phyloP scores from a whole-genome alignment of 2,797 vertebrate genomes.

The Lindbergichthys nudifrons region DNA sequence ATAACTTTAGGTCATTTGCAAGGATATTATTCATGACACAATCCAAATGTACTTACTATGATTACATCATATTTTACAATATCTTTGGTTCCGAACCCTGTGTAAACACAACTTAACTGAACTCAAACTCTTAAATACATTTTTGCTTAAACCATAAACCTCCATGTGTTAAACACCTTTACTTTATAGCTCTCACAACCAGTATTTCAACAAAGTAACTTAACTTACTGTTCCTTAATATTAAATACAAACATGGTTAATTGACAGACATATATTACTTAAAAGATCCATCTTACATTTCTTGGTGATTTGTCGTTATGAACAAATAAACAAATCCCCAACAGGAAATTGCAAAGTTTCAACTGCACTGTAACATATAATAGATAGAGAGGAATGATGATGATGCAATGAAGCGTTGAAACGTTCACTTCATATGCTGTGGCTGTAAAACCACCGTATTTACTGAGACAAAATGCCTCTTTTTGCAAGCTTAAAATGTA shows the following conservation, averaged over 20 bases:
- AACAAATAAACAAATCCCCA: constrained; percentile 41
- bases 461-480: constrained; percentile 24
- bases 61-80: constrained; percentile 13
- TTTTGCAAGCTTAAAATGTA: constrained; percentile 18
- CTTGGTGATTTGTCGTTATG: constrained; percentile 4
- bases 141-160: constrained; percentile 17
- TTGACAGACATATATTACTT: constrained; percentile 15
- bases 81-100: constrained; percentile 57
- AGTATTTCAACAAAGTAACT: constrained; percentile 26
- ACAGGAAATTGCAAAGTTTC: constrained; percentile 15
- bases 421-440: constrained; percentile 11
- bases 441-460: neutral
- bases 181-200: constrained; percentile 4
- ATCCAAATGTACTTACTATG: constrained; percentile 12
- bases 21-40: constrained; percentile 15
- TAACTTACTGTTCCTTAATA: constrained; percentile 1
- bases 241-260: constrained; percentile 30
- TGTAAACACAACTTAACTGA: constrained; percentile 23
- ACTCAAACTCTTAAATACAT: constrained; percentile 8
- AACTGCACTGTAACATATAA: constrained; percentile 38
- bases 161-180: neutral
- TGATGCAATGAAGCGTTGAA: constrained; percentile 16
- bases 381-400: constrained; percentile 16
- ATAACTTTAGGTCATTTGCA: constrained; percentile 21
- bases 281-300: constrained; percentile 51